Percentiles rank a stretch among this genome's conserved stretches.
phyloP scores from a whole-genome alignment of 2,888 invertebrate species.

The Creontiades dilutus region DNA sequence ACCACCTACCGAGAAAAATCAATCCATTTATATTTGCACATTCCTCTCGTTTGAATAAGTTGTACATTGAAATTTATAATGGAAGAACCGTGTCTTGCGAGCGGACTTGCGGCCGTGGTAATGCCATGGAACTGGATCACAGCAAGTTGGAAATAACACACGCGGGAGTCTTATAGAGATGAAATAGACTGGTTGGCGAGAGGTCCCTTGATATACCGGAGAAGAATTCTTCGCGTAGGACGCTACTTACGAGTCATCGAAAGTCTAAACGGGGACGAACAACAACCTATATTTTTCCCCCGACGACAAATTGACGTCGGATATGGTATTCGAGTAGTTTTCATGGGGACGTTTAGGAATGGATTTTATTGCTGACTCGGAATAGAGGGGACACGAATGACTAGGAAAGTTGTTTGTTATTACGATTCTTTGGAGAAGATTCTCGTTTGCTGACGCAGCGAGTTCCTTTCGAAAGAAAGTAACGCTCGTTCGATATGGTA shows the following conservation, averaged over 20 bases:
- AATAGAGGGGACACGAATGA: no score
- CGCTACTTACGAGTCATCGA: conserved; percentile 10
- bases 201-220: background rate
- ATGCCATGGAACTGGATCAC: background rate
- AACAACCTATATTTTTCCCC: conserved; percentile 13
- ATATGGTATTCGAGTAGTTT: background rate
- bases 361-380: no score
- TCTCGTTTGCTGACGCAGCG: no score
- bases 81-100: conserved; percentile 26
- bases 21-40: background rate
- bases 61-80: conserved; percentile 22
- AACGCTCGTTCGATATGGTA: no score
- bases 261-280: background rate
- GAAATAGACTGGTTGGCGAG: background rate
- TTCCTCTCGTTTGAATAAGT: conserved; percentile 28
- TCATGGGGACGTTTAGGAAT: background rate
- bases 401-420: no score
- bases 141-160: conserved; percentile 22
- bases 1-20: conserved; percentile 1
- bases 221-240: conserved; percentile 19
- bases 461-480: no score
- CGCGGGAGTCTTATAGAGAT: background rate
- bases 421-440: no score
- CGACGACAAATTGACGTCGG: background rate
- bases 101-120: background rate